These are phyloP conservation scores for Atta cephalotes DNA, from an alignment of 1,140 invertebrate species.

Conservation along the genomic window DNA sequence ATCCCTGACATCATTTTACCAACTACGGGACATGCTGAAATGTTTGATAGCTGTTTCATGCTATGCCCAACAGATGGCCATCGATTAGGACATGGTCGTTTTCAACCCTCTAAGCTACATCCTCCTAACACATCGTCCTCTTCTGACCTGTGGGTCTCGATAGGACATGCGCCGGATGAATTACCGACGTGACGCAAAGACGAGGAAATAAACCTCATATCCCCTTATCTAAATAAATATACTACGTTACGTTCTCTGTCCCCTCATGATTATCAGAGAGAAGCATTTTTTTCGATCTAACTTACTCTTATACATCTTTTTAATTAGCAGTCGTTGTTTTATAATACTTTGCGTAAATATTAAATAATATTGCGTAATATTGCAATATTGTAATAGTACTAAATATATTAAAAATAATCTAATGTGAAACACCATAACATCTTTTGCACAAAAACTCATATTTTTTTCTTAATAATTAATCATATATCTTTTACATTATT, in stretches of 20 bases:
- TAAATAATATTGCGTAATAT: not conserved
- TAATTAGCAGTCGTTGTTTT: not conserved
- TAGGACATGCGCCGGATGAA: constrained; percentile 78
- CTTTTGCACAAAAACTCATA: not conserved
- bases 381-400: not conserved
- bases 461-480: not conserved
- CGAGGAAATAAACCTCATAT: constrained; percentile 70
- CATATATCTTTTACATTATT: not conserved
- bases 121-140: constrained; percentile 58
- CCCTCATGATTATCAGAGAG: not conserved
- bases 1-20: constrained; percentile 77
- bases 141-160: constrained; percentile 72
- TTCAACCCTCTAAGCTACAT: constrained; percentile 82
- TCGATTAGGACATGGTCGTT: constrained; percentile 80
- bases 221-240: constrained; percentile 74
- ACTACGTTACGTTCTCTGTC: constrained; percentile 24
- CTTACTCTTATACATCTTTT: not conserved
- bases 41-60: constrained; percentile 80
- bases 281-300: not conserved
- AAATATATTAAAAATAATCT: not conserved
- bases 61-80: constrained; percentile 83
- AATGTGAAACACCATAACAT: not conserved
- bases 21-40: constrained; percentile 75
- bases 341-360: not conserved
- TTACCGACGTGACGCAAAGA: constrained; percentile 82